Evolutionary conservation across 1,140 invertebrate species (phyloP).

Genomic region (Aphelenchoides fujianensis): DNA sequence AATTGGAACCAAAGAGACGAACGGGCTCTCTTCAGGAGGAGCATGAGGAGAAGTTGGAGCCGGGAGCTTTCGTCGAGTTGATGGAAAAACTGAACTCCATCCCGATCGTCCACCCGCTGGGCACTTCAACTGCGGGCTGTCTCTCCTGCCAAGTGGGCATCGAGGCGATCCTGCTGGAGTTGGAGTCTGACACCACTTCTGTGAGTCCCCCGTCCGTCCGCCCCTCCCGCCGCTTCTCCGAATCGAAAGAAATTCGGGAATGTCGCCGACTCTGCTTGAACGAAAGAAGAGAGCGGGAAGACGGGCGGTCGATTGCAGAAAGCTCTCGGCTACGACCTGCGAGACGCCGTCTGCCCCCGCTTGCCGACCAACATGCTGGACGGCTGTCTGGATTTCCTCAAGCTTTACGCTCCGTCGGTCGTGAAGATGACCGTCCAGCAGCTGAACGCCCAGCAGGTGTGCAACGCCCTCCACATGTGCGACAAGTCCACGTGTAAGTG

Average conservation of each 20-base stretch:
- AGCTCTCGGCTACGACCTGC: slow-evolving; percentile 25
- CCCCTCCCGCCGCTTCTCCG: not conserved
- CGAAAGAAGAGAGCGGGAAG: slow-evolving; percentile 6
- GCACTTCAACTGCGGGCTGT: not conserved
- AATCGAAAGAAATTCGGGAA: not conserved
- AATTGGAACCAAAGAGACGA: too few species aligned
- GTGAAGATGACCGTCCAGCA: slow-evolving; percentile 37
- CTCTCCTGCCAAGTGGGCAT: not conserved
- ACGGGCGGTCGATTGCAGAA: slow-evolving; percentile 22
- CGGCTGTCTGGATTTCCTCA: slow-evolving; percentile 32
- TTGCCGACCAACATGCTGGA: slow-evolving; percentile 19
- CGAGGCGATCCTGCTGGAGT: slow-evolving; percentile 4
- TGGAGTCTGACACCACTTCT: slow-evolving; percentile 1
- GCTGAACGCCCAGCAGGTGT: slow-evolving; percentile 26
- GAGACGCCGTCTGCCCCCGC: slow-evolving; percentile 24
- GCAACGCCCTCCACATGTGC: slow-evolving; percentile 21
- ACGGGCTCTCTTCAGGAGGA: not conserved
- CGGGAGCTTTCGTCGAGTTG: slow-evolving; percentile 7
- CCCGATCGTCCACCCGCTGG: not conserved
- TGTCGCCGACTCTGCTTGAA: not conserved
- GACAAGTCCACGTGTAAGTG: slow-evolving; percentile 17
- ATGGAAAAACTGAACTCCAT: slow-evolving; percentile 15
- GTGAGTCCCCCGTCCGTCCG: not conserved
- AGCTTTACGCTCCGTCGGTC: slow-evolving; percentile 29
- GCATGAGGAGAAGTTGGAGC: slow-evolving; percentile 1